phyloP scores from a whole-genome alignment of 2,888 invertebrate genomes.

The Eristalinus sepulchralis region DNA sequence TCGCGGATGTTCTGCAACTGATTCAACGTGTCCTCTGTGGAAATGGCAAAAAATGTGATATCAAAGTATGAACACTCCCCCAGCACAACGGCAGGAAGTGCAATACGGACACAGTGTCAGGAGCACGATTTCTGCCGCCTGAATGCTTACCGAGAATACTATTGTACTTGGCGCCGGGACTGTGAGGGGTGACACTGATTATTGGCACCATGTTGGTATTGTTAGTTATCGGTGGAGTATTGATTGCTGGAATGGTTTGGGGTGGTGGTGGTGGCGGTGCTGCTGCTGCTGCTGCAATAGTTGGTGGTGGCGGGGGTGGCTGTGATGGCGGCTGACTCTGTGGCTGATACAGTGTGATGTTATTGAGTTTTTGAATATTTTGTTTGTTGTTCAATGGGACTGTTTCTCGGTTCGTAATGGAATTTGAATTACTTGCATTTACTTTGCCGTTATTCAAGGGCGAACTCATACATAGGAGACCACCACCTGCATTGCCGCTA shows the following conservation, averaged over 20 bases:
- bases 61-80: constrained; percentile 39
- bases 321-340: constrained; percentile 62
- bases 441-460: constrained; percentile 53
- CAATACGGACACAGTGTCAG: constrained; percentile 35
- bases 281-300: constrained; percentile 53
- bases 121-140: neutral
- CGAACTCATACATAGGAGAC: neutral
- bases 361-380: constrained; percentile 67
- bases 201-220: constrained; percentile 86
- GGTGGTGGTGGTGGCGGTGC: constrained; percentile 60
- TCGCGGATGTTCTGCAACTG: constrained; percentile 81
- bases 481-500: constrained; percentile 1
- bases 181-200: constrained; percentile 94
- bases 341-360: constrained; percentile 63
- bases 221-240: constrained; percentile 74
- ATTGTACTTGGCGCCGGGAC: constrained; percentile 88
- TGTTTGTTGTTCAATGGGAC: constrained; percentile 50
- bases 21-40: constrained; percentile 79
- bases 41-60: neutral
- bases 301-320: constrained; percentile 57
- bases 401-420: constrained; percentile 40
- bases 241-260: constrained; percentile 77
- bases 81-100: neutral
- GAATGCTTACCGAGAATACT: constrained; percentile 82
- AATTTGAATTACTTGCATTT: constrained; percentile 39